Conservation (phyloP, 1,140 invertebrate genomes). For the Oreohelix idahoensis region DNA sequence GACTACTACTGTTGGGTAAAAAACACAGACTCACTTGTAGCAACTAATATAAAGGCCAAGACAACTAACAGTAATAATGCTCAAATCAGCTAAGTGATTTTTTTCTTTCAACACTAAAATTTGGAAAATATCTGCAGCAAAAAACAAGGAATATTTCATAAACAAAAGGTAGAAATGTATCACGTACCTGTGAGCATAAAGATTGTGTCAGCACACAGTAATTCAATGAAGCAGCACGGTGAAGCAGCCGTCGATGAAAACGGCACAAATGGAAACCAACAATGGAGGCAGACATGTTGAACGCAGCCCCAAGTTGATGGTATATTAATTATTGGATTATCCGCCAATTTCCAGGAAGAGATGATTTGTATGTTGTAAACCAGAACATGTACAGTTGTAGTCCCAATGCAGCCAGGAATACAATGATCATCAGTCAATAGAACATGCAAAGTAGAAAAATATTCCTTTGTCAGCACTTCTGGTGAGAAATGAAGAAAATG, state of each 20-base stretch:
- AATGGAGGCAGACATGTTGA: not conserved
- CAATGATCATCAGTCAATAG: not conserved
- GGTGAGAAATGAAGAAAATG: slow-evolving; percentile 19
- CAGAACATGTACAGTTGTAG: not conserved
- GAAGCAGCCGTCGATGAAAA: slow-evolving; percentile 19
- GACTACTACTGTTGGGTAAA: too few relatives aligned
- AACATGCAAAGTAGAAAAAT: slow-evolving; percentile 39
- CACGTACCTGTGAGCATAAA: slow-evolving; percentile 17
- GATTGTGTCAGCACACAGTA: not conserved
- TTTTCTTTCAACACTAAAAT: too few relatives aligned
- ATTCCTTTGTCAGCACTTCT: slow-evolving; percentile 37
- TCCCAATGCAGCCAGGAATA: not conserved
- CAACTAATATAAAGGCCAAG: too few relatives aligned
- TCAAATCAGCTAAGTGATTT: too few relatives aligned
- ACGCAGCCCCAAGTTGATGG: not conserved
- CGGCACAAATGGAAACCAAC: not conserved
- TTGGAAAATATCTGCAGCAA: too few relatives aligned
- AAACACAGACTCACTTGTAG: too few relatives aligned
- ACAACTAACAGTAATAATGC: too few relatives aligned
- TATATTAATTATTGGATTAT: not conserved
- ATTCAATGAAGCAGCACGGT: not conserved
- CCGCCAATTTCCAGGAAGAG: not conserved
- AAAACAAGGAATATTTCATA: too few relatives aligned
- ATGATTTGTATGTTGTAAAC: not conserved
- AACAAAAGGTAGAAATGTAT: not conserved